Percentiles rank a stretch among this genome's conserved stretches.
Conservation (phyloP, 1,140 invertebrate genomes). For the Forficula auricularia region DNA sequence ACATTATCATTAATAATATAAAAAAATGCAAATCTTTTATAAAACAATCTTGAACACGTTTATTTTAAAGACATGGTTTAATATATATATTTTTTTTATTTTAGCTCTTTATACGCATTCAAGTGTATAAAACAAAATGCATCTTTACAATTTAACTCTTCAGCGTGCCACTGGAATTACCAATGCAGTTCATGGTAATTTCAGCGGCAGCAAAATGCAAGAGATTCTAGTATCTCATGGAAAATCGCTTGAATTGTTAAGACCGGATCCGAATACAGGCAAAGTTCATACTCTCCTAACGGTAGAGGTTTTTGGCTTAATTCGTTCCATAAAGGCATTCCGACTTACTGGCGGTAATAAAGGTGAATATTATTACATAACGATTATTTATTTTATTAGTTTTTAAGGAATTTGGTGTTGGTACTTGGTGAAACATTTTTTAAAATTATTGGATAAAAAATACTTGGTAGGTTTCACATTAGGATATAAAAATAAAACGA, state of each 20-base stretch:
- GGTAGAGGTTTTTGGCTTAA: conserved; percentile 90
- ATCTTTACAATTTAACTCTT: conserved; percentile 94
- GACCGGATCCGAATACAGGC: conserved; percentile 93
- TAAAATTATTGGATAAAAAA: no score
- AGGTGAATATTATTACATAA: conserved; percentile 54
- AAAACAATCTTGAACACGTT: no score
- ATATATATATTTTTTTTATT: no score
- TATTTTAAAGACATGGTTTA: no score
- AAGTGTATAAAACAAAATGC: conserved; percentile 67
- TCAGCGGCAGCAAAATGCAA: conserved; percentile 92
- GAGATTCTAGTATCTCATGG: conserved; percentile 92
- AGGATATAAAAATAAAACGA: no score
- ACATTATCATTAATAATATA: no score
- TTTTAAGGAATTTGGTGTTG: no score
- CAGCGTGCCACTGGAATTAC: conserved; percentile 93
- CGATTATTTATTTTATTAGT: no score
- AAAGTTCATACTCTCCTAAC: conserved; percentile 94
- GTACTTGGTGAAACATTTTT: no score
- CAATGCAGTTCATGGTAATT: conserved; percentile 95
- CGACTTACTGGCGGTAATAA: conserved; percentile 91
- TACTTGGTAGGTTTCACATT: no score
- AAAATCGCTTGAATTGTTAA: conserved; percentile 79
- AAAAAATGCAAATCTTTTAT: no score
- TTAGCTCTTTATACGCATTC: no score
- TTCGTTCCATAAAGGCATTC: conserved; percentile 90